These are phyloP conservation scores for Macropus fuliginosus DNA, from an alignment of 2,797 vertebrate genomes.

Conservation along the genomic window DNA sequence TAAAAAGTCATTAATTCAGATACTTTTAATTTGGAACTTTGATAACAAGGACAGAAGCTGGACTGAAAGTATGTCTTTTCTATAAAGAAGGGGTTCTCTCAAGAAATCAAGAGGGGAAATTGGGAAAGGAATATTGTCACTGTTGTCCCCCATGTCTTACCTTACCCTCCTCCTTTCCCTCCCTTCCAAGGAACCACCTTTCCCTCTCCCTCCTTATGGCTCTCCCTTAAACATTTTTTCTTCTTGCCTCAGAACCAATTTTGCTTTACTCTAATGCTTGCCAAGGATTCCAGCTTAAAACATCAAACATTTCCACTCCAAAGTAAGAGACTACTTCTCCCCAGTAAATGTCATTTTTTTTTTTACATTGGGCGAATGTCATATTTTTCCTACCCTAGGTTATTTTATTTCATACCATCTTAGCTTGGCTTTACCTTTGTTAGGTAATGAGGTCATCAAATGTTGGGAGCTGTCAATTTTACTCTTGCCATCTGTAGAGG, in stretches of 20 bases:
- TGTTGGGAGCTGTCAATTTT: background rate
- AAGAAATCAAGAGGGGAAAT: background rate
- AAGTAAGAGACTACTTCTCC: background rate
- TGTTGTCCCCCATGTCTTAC: background rate
- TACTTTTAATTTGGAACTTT: background rate
- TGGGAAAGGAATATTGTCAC: background rate
- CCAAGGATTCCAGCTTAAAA: background rate
- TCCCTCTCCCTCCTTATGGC: background rate
- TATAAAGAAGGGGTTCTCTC: background rate
- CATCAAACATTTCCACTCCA: background rate
- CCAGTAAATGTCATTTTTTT: too few species aligned
- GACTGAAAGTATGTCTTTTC: background rate
- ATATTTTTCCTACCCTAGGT: background rate
- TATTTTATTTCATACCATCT: background rate
- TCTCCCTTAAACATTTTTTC: constrained; percentile 9
- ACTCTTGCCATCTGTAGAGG: background rate
- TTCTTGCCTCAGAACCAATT: constrained; percentile 39
- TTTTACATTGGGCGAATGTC: background rate
- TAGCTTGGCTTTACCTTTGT: background rate
- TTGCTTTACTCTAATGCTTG: background rate
- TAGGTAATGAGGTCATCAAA: background rate
- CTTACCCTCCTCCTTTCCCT: background rate
- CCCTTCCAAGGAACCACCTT: background rate
- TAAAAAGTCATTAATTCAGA: background rate
- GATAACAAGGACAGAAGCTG: background rate